phyloP scores from a whole-genome alignment of 1,140 invertebrate species.

The Lucilia cuprina region DNA sequence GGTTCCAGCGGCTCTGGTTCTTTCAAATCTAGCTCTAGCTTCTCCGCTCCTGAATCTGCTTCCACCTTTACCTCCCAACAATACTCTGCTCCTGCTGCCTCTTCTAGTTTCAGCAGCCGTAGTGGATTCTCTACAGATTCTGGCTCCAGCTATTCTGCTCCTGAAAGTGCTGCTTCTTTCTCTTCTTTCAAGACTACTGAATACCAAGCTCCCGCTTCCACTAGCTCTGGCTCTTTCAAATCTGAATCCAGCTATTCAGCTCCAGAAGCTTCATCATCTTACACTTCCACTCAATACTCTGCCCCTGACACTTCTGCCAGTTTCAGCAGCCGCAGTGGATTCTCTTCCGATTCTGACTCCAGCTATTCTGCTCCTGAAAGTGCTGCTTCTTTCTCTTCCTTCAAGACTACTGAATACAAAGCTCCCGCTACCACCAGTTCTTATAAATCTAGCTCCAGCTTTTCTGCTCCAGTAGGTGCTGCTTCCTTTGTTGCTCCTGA shows the following conservation, averaged over 20 bases:
- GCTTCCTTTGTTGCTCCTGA: too few species aligned
- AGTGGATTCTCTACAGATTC: background rate
- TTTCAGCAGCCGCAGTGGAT: too few species aligned
- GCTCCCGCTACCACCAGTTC: background rate
- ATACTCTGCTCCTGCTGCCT: slow-evolving; percentile 19
- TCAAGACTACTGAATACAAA: background rate
- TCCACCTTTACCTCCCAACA: background rate
- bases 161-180: background rate
- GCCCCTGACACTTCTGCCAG: background rate
- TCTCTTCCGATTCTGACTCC: background rate
- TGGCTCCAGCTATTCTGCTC: slow-evolving; percentile 19
- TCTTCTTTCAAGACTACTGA: too few species aligned
- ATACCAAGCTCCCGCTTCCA: slow-evolving; percentile 18
- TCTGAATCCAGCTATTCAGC: background rate
- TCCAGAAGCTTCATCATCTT: background rate
- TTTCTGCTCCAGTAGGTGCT: background rate
- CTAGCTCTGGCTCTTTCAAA: background rate
- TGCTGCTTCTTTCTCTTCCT: background rate
- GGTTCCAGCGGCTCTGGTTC: background rate
- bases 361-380: background rate
- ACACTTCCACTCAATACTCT: too few species aligned
- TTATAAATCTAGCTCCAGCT: background rate
- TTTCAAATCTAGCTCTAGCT: background rate
- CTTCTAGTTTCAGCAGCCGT: background rate
- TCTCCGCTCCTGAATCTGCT: background rate